Percentiles rank a stretch among this genome's conserved stretches.
These are phyloP conservation scores for Heliothis subflexa DNA, from an alignment of 1,140 invertebrate species.

Conservation along the genomic window DNA sequence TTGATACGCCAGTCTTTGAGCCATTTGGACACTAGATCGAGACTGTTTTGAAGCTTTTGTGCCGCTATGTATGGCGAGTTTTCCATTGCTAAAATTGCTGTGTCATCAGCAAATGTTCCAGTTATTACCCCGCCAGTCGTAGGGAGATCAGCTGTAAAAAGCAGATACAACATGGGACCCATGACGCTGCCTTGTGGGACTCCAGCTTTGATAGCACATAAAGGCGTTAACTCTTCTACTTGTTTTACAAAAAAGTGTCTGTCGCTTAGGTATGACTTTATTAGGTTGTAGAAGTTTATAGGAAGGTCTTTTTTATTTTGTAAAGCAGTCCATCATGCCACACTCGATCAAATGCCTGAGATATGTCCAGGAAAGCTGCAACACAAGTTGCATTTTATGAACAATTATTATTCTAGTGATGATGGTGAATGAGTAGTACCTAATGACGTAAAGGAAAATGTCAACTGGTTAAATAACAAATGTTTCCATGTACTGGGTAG, in stretches of 20 bases:
- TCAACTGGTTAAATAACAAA: too few relatives aligned
- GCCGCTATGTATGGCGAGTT: background rate
- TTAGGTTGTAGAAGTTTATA: background rate
- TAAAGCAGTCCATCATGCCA: conserved; percentile 26
- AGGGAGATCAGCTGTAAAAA: conserved; percentile 28
- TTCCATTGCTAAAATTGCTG: background rate
- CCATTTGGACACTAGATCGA: background rate
- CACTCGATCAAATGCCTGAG: background rate
- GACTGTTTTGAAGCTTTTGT: background rate
- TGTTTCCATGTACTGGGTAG: too few relatives aligned
- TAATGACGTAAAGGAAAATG: too few relatives aligned
- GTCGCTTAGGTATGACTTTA: background rate
- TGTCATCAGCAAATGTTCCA: conserved; percentile 35
- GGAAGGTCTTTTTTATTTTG: background rate
- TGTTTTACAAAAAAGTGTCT: background rate
- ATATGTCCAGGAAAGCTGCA: too few relatives aligned
- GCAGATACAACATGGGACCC: background rate
- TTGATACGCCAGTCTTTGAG: background rate
- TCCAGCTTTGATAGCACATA: background rate
- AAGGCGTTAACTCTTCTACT: background rate
- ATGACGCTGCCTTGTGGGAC: background rate
- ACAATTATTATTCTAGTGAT: too few relatives aligned
- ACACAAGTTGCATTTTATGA: too few relatives aligned
- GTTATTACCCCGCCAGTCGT: background rate
- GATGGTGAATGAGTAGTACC: too few relatives aligned